Base-by-base conservation (phyloP, 2,797 vertebrate genomes). In the Lophius americanus region DNA sequence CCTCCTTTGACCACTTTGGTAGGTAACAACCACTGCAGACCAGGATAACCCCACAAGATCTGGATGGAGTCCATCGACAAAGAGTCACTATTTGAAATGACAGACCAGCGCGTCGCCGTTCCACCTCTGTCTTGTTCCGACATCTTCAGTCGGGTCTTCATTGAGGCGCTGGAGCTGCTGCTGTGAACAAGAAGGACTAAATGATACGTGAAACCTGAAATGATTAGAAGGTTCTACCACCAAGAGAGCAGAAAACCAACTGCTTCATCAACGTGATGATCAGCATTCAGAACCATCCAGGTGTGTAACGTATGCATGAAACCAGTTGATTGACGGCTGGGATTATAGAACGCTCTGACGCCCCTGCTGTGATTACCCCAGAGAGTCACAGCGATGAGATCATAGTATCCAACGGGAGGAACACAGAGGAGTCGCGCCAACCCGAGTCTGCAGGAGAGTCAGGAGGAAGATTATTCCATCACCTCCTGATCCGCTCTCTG, bases 401-500 rank as follows among this genome's bases (percentile, higher is more conserved):
- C 92, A 92, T 90, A 75, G 72, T 85, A 82, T 92, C 87, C 70
- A 85, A 84, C 53, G 73, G 79, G 84, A 85, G 75, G 6, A 67
- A 69, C 68, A 53, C 65, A 76, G 64, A 61, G 64, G 67, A 75
- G 63, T 48, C 49, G 62, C 63, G 74, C 73, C 83, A 73, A 44
- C 67, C 70, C 51, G 54, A 85, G 64, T 79, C 83, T 73, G 76
- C 65, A 75, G 78, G 74, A 87, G 77, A 85, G 67, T 87, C 82
- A 72, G 70, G 58, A 58, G 86, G 73, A 86, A 90, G 84, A 71
- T 85, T 85, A 88, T 73, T 85, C 79, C 75, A 58, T 79, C 76
- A 64, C 60, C 78, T 82, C 55, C 67, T 11, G 74, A 51, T 76
- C 76, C 70, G 54, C 78, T 23, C 23, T 23, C 23, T 23, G 23